Conservation (phyloP, 2,797 vertebrate species). For the Urocyon cinereoargenteus region DNA sequence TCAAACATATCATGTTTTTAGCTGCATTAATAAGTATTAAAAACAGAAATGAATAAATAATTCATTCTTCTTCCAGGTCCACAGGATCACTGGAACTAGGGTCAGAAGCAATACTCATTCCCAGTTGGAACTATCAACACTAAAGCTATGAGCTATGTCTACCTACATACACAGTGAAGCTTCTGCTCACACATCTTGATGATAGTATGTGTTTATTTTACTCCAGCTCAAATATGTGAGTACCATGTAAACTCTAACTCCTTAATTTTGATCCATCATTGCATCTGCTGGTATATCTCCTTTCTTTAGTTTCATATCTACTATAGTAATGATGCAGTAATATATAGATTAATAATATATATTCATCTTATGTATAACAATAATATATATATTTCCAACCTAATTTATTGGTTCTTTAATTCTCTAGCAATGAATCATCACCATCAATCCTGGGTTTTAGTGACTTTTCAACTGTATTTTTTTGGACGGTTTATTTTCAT, state of each 20-base stretch:
- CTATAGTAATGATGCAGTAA: not conserved
- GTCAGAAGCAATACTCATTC: not conserved
- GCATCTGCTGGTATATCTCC: not conserved
- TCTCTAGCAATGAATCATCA: not conserved
- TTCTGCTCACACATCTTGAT: not conserved
- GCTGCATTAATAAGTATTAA: not conserved
- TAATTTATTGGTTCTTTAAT: slow-evolving; percentile 12
- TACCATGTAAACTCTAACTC: not conserved
- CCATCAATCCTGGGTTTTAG: not conserved
- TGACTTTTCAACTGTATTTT: not conserved
- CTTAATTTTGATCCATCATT: not conserved
- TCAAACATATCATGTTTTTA: not conserved
- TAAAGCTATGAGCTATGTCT: not conserved
- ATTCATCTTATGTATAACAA: not conserved
- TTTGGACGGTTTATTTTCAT: not conserved
- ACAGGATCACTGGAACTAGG: not conserved
- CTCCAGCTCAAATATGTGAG: not conserved
- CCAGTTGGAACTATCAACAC: not conserved
- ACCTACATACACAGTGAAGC: not conserved
- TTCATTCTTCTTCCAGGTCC: not conserved
- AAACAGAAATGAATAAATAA: not conserved
- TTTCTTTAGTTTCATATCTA: not conserved
- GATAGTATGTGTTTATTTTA: not conserved
- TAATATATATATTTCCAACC: not conserved
- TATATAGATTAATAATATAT: too few species aligned